Conservation (phyloP, 2,888 invertebrate genomes). For the Norana najaformis region DNA sequence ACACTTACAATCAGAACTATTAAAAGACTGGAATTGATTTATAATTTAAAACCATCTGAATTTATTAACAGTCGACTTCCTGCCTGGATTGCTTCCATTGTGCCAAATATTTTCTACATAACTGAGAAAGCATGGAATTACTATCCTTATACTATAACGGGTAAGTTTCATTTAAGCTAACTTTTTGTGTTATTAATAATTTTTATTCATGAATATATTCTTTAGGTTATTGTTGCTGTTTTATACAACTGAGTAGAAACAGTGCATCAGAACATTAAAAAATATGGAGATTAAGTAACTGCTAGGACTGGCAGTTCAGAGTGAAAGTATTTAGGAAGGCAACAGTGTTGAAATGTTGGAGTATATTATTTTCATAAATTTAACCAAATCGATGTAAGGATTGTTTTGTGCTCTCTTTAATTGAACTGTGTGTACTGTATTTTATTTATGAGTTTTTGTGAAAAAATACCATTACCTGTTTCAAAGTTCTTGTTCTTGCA, state of each 20-base stretch:
- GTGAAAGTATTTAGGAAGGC: not conserved
- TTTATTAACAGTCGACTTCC: constrained; percentile 76
- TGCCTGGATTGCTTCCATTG: constrained; percentile 83
- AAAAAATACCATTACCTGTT: too few relatives aligned
- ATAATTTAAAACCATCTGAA: not conserved
- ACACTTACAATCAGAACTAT: not conserved
- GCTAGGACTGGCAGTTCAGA: not conserved
- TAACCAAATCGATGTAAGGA: not conserved
- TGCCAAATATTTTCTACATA: constrained; percentile 87
- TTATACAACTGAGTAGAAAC: too few relatives aligned
- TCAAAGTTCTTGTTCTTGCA: not conserved
- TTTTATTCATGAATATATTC: not conserved
- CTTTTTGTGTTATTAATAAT: not conserved
- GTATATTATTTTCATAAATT: not conserved
- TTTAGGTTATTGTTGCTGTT: not conserved
- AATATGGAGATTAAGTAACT: not conserved
- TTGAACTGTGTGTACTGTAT: not conserved
- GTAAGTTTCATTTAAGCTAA: constrained; percentile 46
- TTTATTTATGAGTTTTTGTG: not conserved
- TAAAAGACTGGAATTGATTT: not conserved
- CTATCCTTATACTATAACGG: constrained; percentile 86
- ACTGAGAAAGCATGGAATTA: constrained; percentile 94
- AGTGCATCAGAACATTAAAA: not conserved
- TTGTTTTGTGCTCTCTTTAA: not conserved
- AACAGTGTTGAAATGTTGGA: not conserved